These are phyloP conservation scores for Anguilla obscura DNA, from an alignment of 2,797 vertebrate species.

Conservation along the genomic window DNA sequence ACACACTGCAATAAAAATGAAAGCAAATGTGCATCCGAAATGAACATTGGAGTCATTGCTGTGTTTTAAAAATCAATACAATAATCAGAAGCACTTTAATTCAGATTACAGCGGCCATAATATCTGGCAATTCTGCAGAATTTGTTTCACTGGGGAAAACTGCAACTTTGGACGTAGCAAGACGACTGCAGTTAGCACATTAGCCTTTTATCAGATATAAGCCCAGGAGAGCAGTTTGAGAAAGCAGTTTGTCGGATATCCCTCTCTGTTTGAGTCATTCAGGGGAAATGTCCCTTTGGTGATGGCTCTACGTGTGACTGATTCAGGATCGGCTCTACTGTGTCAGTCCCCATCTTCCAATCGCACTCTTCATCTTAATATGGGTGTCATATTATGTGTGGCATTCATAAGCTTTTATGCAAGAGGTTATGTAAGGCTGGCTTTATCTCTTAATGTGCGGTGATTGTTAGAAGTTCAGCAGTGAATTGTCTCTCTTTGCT, in stretches of 20 bases:
- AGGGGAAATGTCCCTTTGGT: not conserved
- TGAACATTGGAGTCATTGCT: constrained; percentile 33
- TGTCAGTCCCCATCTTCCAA: not conserved
- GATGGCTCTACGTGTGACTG: not conserved
- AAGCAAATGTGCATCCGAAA: constrained; percentile 40
- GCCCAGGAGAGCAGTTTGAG: not conserved
- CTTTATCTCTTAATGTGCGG: constrained; percentile 8
- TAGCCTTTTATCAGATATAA: not conserved
- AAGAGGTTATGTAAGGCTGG: not conserved
- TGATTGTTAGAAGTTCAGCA: not conserved
- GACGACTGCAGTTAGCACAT: not conserved
- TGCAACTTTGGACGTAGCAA: not conserved
- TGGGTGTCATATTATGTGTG: constrained; percentile 10
- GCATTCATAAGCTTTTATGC: constrained; percentile 18
- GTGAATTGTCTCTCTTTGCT: constrained; percentile 20
- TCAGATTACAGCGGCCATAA: not conserved
- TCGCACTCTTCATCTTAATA: not conserved
- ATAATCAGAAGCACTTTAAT: constrained; percentile 36
- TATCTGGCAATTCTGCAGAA: not conserved
- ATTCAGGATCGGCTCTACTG: not conserved
- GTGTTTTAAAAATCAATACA: constrained; percentile 38
- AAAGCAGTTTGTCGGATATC: not conserved
- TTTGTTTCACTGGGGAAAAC: not conserved
- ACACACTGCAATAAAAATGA: constrained; percentile 31
- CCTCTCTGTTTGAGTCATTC: not conserved